Evolutionary conservation across 2,797 vertebrate genomes (phyloP).

Genomic region (Coluber constrictor): DNA sequence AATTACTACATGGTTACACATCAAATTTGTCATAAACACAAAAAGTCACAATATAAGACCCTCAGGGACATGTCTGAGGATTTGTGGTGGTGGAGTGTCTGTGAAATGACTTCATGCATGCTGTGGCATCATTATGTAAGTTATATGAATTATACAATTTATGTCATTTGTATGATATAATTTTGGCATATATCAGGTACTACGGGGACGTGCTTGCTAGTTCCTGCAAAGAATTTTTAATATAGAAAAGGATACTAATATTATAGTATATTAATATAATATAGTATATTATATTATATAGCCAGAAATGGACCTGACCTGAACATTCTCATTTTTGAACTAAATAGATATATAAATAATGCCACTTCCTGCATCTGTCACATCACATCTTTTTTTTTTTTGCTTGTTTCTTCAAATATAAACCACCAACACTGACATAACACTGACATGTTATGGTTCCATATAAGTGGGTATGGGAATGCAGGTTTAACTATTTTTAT

Average conservation of each 20-base stretch:
- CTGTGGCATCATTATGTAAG: not conserved
- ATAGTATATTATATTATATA: not conserved
- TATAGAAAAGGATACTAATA: not conserved
- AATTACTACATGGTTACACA: not conserved
- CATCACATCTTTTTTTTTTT: not conserved
- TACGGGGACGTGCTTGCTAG: not conserved
- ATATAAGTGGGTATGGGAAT: not conserved
- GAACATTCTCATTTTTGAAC: not conserved
- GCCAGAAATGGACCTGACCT: not conserved
- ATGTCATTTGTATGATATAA: not conserved
- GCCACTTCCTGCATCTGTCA: not conserved
- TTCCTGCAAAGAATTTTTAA: not conserved
- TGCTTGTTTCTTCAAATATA: not conserved
- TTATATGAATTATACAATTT: not conserved
- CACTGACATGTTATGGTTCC: not conserved
- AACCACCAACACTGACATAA: not conserved
- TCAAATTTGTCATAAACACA: not conserved
- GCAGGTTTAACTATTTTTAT: not conserved
- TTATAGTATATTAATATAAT: too few relatives aligned
- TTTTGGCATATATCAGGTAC: not conserved
- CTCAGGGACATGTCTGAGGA: not conserved
- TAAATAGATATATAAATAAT: not conserved
- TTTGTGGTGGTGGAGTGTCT: not conserved
- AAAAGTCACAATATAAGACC: not conserved
- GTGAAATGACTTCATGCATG: not conserved